Evolutionary conservation across 1,140 invertebrate genomes (phyloP), one percentile per base, ranked within the genome.

Genomic region (Limonius californicus): DNA sequence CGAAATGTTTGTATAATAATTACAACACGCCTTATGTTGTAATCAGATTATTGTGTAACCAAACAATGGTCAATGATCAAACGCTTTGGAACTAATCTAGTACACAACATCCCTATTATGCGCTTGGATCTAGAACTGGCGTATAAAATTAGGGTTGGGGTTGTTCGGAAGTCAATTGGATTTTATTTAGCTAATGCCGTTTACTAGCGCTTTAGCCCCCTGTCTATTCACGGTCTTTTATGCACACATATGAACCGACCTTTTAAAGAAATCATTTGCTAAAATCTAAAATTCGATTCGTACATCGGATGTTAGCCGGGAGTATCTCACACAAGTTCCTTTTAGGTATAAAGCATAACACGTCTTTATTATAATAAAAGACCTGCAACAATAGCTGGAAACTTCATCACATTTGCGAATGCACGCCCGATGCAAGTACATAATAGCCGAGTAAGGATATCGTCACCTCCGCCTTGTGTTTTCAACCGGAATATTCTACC

Each of bases 11-110:
- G n/a, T n/a, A n/a, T n/a, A n/a, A n/a, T n/a, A n/a, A n/a, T n/a
- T n/a, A n/a, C n/a, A n/a, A n/a, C n/a, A n/a, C n/a, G n/a, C n/a
- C n/a, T n/a, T n/a, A n/a, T n/a, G n/a, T n/a, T n/a, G n/a, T n/a
- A n/a, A n/a, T n/a, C n/a, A 32, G 45, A 50, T 50, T 18, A 50
- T 50, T 50, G 15, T 50, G 3, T 39, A 50, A 8, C 9, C 45
- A 50, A 47, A 47, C 43, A 16, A 61, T 35, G 47, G 53, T 19
- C 15, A 39, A 14, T 57, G 42, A 62, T 62, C 55, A 65, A 65
- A 65, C 59, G 59, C n/a, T 61, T 61, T 50, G 18, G 50, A 32
- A 61, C 27, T 61, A 58, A 65, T 58, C 63, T 50, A 12, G 18
- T 59, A 50, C 47, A 42, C 21, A 14, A 39, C n/a, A 18, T 53